Conservation (phyloP, 2,888 invertebrate genomes). For the Thereva nobilitata region DNA sequence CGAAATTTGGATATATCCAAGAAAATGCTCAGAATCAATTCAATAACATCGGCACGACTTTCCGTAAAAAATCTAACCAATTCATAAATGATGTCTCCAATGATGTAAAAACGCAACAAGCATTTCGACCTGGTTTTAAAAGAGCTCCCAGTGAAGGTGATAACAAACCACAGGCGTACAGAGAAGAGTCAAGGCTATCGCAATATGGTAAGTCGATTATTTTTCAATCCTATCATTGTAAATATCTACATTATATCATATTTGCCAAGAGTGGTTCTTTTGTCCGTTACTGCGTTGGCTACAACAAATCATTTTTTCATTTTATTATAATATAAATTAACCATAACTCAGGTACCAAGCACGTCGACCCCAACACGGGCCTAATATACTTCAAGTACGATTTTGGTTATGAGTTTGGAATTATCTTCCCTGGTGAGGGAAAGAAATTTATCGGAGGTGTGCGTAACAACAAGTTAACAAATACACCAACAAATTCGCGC, state of each 20-base stretch:
- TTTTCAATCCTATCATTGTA: not conserved
- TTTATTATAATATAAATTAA: constrained; percentile 35
- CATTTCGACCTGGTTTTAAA: constrained; percentile 55
- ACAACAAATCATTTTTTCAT: no score
- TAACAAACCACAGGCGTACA: constrained; percentile 67
- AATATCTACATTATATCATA: not conserved
- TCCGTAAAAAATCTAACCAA: constrained; percentile 70
- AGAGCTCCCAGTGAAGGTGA: constrained; percentile 58
- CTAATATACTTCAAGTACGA: constrained; percentile 81
- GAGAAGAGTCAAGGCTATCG: constrained; percentile 71
- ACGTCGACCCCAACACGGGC: constrained; percentile 75
- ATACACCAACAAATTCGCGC: constrained; percentile 38
- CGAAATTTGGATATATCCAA: constrained; percentile 63
- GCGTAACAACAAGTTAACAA: constrained; percentile 37
- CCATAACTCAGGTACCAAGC: constrained; percentile 67
- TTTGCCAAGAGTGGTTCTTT: not conserved
- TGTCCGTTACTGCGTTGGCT: no score
- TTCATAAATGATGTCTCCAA: constrained; percentile 69
- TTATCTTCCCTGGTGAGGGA: constrained; percentile 70
- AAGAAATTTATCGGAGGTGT: constrained; percentile 58
- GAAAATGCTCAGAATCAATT: constrained; percentile 61
- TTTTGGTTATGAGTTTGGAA: constrained; percentile 79
- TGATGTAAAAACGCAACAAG: constrained; percentile 61
- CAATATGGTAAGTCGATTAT: constrained; percentile 67
- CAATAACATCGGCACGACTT: constrained; percentile 68